Evolutionary conservation across 1,140 invertebrate species (phyloP).

Genomic region (Macrotrachela quadricornifera): DNA sequence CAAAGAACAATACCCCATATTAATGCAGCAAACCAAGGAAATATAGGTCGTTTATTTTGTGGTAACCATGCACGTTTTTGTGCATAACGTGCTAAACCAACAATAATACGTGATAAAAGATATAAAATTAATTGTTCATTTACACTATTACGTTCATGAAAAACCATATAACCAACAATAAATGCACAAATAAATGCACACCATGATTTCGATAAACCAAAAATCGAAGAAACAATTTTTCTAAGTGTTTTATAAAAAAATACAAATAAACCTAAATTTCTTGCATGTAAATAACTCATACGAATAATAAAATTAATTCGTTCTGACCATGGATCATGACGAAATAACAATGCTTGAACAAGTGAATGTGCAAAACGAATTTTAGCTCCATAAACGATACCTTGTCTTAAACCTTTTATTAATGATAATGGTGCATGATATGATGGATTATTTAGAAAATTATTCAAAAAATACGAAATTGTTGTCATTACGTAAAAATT

Average conservation of each 20-base stretch:
- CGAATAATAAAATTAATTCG: too few species aligned
- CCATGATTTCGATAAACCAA: slow-evolving; percentile 14
- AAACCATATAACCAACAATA: slow-evolving; percentile 31
- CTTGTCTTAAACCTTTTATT: slow-evolving; percentile 34
- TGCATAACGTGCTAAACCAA: slow-evolving; percentile 30
- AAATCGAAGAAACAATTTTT: slow-evolving; percentile 16
- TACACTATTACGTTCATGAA: slow-evolving; percentile 34
- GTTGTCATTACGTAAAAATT: too few species aligned
- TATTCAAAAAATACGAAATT: too few species aligned
- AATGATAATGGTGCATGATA: slow-evolving; percentile 26
- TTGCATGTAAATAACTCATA: slow-evolving; percentile 33
- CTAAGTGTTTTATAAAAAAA: slow-evolving; percentile 29
- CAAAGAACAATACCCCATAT: slow-evolving; percentile 36
- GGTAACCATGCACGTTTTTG: slow-evolving; percentile 31
- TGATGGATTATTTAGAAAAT: neutral
- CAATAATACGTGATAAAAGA: slow-evolving; percentile 32
- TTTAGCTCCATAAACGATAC: slow-evolving; percentile 34
- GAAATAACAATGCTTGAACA: slow-evolving; percentile 36
- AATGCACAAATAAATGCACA: slow-evolving; percentile 33
- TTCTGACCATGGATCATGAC: slow-evolving; percentile 21
- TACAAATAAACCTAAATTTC: slow-evolving; percentile 33
- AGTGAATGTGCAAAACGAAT: slow-evolving; percentile 35
- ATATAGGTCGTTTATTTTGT: slow-evolving; percentile 19
- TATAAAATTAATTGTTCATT: slow-evolving; percentile 35
- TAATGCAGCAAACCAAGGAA: slow-evolving; percentile 34